phyloP scores from a whole-genome alignment of 1,140 invertebrate species.

The Copidosoma floridanum region DNA sequence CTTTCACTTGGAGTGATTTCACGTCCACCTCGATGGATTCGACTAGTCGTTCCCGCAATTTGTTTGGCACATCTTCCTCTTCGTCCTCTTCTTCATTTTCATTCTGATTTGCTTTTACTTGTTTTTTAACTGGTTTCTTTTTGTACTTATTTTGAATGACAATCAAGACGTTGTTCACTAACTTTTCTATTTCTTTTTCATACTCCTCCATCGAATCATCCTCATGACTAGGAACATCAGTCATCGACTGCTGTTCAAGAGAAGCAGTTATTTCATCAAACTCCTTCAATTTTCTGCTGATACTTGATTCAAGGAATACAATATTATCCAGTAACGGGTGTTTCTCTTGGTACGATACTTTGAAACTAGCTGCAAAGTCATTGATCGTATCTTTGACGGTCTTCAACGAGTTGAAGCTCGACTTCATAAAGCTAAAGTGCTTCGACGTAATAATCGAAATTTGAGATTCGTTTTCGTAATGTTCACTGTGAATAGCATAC shows the following conservation, averaged over 20 bases:
- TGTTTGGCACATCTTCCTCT: conserved; percentile 44
- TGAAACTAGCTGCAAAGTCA: conserved; percentile 47
- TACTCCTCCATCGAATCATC: conserved; percentile 39
- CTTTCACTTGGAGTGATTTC: conserved; percentile 56
- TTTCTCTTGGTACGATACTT: conserved; percentile 38
- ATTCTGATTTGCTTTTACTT: conserved; percentile 41
- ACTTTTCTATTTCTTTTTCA: conserved; percentile 55
- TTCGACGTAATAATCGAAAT: conserved; percentile 48
- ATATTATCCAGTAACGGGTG: conserved; percentile 46
- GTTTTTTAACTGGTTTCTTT: conserved; percentile 55
- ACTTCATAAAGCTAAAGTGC: conserved; percentile 39
- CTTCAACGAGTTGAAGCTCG: conserved; percentile 40
- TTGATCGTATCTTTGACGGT: conserved; percentile 44
- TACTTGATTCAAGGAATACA: conserved; percentile 32
- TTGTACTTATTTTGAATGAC: conserved; percentile 72
- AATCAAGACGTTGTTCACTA: conserved; percentile 63
- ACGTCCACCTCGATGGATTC: conserved; percentile 63
- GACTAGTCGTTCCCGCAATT: conserved; percentile 63
- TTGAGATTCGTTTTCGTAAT: conserved; percentile 33
- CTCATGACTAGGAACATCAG: conserved; percentile 17
- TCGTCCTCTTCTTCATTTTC: conserved; percentile 49
- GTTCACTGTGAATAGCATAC: conserved; percentile 37
- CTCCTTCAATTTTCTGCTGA: conserved; percentile 27
- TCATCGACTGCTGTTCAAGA: conserved; percentile 10
- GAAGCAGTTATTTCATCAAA: conserved; percentile 28